Percentiles rank a stretch among this genome's conserved stretches.
Conservation (phyloP, 2,888 invertebrate genomes). For the Micoletzkya japonica region DNA sequence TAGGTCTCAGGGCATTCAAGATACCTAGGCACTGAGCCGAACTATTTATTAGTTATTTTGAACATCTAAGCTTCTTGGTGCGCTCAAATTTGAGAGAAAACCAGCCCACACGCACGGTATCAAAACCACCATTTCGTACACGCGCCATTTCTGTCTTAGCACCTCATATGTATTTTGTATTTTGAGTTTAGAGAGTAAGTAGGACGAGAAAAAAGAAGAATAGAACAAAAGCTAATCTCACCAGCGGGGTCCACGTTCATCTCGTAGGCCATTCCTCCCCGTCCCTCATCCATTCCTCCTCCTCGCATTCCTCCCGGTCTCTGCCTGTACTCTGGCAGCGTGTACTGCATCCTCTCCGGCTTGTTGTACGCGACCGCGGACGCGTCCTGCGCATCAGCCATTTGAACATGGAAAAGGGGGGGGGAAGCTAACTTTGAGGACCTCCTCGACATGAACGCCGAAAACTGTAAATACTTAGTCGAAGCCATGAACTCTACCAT, state of each 20-base stretch:
- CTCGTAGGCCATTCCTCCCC: not conserved
- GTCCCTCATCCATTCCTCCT: constrained; percentile 6
- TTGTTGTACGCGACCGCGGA: not conserved
- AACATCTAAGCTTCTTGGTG: too few relatives aligned
- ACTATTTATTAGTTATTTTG: constrained; percentile 8
- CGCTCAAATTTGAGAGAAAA: too few relatives aligned
- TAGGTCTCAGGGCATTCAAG: not conserved
- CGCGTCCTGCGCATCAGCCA: not conserved
- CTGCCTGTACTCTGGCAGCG: constrained; percentile 38
- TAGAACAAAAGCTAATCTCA: not conserved
- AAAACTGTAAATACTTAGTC: too few relatives aligned
- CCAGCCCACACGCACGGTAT: not conserved
- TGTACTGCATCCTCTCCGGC: constrained; percentile 36
- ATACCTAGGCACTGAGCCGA: not conserved
- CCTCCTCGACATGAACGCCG: too few relatives aligned
- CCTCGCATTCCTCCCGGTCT: constrained; percentile 1
- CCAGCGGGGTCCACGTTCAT: constrained; percentile 6
- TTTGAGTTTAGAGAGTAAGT: not conserved
- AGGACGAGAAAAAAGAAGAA: not conserved
- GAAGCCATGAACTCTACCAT: too few relatives aligned
- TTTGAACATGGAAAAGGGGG: too few relatives aligned
- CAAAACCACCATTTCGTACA: too few relatives aligned
- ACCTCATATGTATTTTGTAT: too few relatives aligned
- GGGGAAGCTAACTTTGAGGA: too few relatives aligned
- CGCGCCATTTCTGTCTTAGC: too few relatives aligned